Base-by-base conservation (phyloP, 1,140 invertebrate species). In the Conopomorpha cramerella region DNA sequence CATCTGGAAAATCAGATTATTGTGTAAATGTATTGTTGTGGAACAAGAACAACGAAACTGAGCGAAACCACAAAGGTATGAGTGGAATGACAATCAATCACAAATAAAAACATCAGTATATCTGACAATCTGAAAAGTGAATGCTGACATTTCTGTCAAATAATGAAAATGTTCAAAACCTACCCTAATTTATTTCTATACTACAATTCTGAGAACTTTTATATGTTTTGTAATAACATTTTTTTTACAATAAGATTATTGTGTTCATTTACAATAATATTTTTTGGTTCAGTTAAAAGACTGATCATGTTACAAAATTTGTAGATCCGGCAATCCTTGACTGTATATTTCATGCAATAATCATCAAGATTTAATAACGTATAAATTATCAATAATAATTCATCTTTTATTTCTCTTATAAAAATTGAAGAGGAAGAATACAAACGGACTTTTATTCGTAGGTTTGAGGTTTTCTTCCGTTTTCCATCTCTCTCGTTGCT, bases 1-100 rank as follows among this genome's bases (percentile, higher is more conserved):
- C 25, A 35, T 35, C 25, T 35, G 34, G 11, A 23, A 16, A 12
- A 27, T n/a, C 15, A 35, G 10, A 23, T 23, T 10, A 23, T 6
- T 6, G 10, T n/a, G 32, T n/a, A 14, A 2, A 27, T 35, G 16
- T 35, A 35, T 35, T 35, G 34, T 35, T 35, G 25, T 35, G 23
- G 17, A 25, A 35, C 27, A 25, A 35, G 23, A 35, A 35, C 10
- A 25, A 19, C 32, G 12, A 13, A 34, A n/a, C n/a, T n/a, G n/a
- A n/a, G n/a, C n/a, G n/a, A 23, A 23, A 23, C 10, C 10, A 23
- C 4, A 10, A 23, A 23, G 4, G 19, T 6, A 23, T 23, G 19
- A 23, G 10, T 23, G 4, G 19, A 4, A 10, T 4, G 10, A 23
- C 19, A 4, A 23, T 6, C 19, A 4, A 23, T 23, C 4, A 23